These are phyloP conservation scores for Icerya purchasi DNA, from an alignment of 2,888 invertebrate species.

Conservation along the genomic window DNA sequence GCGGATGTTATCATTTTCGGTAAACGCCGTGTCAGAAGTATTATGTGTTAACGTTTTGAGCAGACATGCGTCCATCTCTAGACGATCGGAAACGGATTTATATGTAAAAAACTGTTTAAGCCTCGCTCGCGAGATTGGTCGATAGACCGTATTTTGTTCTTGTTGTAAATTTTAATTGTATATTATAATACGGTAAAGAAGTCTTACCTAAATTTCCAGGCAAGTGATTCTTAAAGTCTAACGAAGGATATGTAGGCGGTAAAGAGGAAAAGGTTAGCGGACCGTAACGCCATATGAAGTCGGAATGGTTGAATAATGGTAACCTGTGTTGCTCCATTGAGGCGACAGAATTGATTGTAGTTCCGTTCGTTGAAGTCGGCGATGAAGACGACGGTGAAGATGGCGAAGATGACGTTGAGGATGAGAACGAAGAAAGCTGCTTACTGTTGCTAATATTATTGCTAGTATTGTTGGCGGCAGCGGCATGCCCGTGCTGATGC, in stretches of 20 bases:
- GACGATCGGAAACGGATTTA: no score
- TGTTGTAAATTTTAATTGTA: no score
- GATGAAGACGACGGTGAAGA: neutral
- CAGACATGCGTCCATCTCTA: no score
- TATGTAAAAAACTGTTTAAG: no score
- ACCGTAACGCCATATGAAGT: slow-evolving; percentile 72
- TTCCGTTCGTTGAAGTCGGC: neutral
- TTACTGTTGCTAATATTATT: no score
- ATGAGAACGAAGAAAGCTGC: slow-evolving; percentile 3
- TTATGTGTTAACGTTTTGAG: no score
- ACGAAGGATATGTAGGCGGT: slow-evolving; percentile 37
- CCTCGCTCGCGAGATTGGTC: no score
- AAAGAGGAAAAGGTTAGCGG: slow-evolving; percentile 29
- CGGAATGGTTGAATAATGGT: slow-evolving; percentile 25
- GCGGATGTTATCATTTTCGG: no score
- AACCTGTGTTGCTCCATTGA: slow-evolving; percentile 2
- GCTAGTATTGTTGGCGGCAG: no score
- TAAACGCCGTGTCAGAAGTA: no score
- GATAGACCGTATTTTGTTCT: no score
- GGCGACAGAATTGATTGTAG: neutral
- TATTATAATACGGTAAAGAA: no score
- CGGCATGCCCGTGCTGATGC: slow-evolving; percentile 8
- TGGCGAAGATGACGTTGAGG: slow-evolving; percentile 3
- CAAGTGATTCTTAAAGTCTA: slow-evolving; percentile 69
- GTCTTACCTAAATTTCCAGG: slow-evolving; percentile 43